Base-by-base conservation (phyloP, 2,113 vertebrate species). In the Clarias batrachus region DNA sequence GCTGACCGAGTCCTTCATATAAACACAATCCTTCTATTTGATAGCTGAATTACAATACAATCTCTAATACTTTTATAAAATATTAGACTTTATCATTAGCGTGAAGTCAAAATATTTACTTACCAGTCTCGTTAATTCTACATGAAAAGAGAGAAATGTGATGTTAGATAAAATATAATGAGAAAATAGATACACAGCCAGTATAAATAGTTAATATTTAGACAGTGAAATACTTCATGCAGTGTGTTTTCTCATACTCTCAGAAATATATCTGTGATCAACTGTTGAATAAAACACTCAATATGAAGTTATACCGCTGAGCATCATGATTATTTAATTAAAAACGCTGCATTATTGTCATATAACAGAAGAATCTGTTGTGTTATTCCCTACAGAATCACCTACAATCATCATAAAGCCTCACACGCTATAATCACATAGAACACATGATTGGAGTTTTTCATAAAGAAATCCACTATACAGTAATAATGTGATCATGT, bases 141-240 rank as follows among this genome's bases (percentile, higher is more conserved):
- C n/a, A n/a, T n/a, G n/a, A n/a, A n/a, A n/a, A 74, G 71, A 77
- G 74, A 56, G 73, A 76, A 77, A 77, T 77, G 25, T 54, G 54
- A 77, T 77, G 48, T 77, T 77, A 76, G 73, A 52, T 76, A 48
- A 74, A 74, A 74, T 74, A 41, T 37, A 74, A 13, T 1, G 71
- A 76, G 37, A 48, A 76, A 76, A 37, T 37, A 41, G 37, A 41
- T 5, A 41, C 37, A 41, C 37, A 41, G 37, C 3, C 37, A 41
- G 37, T 41, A 41, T 41, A 57, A n/a, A 30, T 78, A 8, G 7
- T 56, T 41, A 3, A 2, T 41, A 78, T 78, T 52, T 78, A 78
- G 57, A 78, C 0, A 17, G 10, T 27, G 0, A 78, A 78, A 78
- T 57, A 30, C 5, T 56, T 56, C 4, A 27, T 56, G 52, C 25